Conservation (phyloP, 2,888 invertebrate species). For the Leucoptera coffeella region DNA sequence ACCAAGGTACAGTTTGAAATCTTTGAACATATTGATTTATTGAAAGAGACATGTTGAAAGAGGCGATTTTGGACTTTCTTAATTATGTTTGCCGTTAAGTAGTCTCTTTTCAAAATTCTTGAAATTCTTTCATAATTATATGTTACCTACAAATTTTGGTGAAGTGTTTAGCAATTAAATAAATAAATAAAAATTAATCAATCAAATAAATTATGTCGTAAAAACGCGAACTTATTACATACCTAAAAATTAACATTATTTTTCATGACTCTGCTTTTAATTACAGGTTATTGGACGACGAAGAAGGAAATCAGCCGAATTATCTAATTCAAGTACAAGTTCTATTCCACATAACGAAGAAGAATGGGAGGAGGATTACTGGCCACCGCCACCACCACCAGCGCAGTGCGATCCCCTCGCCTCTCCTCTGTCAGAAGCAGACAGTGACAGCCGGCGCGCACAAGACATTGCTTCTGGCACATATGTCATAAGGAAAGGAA, state of each 20-base stretch:
- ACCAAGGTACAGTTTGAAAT: conserved; percentile 60
- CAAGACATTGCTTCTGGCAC: conserved; percentile 57
- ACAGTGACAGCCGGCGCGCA: conserved; percentile 23
- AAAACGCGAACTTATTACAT: not conserved
- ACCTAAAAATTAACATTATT: not conserved
- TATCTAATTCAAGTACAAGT: conserved; percentile 62
- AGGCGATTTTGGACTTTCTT: no score
- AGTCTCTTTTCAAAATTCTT: no score
- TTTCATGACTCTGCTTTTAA: conserved; percentile 9
- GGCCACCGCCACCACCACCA: conserved; percentile 66
- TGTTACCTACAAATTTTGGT: no score
- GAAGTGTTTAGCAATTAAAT: no score
- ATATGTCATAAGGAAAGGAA: conserved; percentile 74
- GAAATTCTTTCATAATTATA: no score
- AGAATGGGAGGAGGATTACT: conserved; percentile 60
- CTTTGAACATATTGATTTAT: no score
- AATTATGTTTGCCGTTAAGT: no score
- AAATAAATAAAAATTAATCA: no score
- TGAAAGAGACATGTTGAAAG: no score
- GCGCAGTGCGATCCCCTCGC: conserved; percentile 60
- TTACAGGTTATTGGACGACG: conserved; percentile 55
- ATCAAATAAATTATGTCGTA: no score
- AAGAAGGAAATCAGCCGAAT: conserved; percentile 50
- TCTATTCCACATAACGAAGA: conserved; percentile 62
- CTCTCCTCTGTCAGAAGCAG: conserved; percentile 62